Evolutionary conservation across 2,113 vertebrate genomes (phyloP), one percentile per base, ranked within the genome.

Genomic region (Connochaetes taurinus): DNA sequence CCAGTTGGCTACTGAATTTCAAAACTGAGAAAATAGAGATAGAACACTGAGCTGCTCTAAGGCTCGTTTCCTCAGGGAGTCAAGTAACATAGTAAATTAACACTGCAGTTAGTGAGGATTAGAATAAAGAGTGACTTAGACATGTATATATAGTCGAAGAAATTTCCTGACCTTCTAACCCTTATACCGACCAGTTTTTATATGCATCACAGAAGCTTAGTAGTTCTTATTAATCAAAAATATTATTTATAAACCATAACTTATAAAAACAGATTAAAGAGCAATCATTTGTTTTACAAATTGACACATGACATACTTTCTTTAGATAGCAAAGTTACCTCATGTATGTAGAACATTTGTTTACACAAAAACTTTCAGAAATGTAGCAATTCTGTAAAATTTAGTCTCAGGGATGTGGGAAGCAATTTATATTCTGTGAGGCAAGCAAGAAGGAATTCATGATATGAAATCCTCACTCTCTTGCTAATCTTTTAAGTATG

Each of bases 401-500:
- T 91, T 55, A 97, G 25, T 19, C 23, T 57, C 33, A 15, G 36
- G 45, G 60, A 89, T 43, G 19, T 74, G 36, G 55, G 33, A 92
- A 91, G 45, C 8, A 25, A 96, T 95, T 95, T 91, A 21, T 83
- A 96, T 93, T 97, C 94, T 81, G 21, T 85, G 82, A 86, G 33
- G 74, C 43, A 96, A 78, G 62, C 31, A 62, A 58, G 25, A 91
- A 85, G 16, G 89, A 91, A 86, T 33, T 96, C 27, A 33, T 16
- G 45, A 40, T 78, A 47, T 5, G 45, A 36, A 94, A 94, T 78
- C 60, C 6, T 80, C 36, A 85, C 25, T 92, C 13, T 71, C 60
- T 64, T 87, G 58, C 47, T 91, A 92, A 90, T 90, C 64, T 97
- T 97, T 94, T 89, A 97, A 94, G 89, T 90, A 91, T 78, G 80